phyloP scores from a whole-genome alignment of 2,797 vertebrate genomes.

The Ctenopoma multispine region DNA sequence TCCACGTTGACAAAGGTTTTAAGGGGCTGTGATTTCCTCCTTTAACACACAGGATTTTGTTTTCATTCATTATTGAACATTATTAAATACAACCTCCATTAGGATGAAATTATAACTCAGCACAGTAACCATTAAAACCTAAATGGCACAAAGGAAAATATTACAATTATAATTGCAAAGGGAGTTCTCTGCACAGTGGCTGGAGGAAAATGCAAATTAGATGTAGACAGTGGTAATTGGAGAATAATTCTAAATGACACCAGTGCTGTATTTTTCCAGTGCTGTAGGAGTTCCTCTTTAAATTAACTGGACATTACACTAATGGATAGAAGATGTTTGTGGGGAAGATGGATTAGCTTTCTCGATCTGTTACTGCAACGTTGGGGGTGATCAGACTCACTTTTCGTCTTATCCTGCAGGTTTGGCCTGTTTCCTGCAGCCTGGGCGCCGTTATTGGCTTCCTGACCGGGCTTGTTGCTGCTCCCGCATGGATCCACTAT shows the following conservation, averaged over 20 bases:
- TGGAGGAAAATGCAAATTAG: slow-evolving; percentile 31
- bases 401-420: slow-evolving; percentile 76
- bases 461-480: slow-evolving; percentile 88
- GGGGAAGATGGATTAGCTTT: background rate
- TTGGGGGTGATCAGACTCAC: background rate
- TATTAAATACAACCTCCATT: background rate
- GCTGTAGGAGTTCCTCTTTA: background rate
- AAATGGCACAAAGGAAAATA: slow-evolving; percentile 22
- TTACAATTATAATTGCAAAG: slow-evolving; percentile 35
- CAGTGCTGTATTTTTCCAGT: background rate
- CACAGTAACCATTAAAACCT: slow-evolving; percentile 6
- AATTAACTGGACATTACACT: background rate
- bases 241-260: slow-evolving; percentile 39
- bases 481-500: slow-evolving; percentile 95
- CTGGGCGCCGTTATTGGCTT: slow-evolving; percentile 93
- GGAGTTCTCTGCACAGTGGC: slow-evolving; percentile 20
- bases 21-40: background rate
- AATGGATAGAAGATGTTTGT: background rate
- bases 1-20: background rate
- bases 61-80: slow-evolving; percentile 12
- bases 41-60: background rate
- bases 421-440: slow-evolving; percentile 97
- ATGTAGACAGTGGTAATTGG: slow-evolving; percentile 29
- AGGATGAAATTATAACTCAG: slow-evolving; percentile 2
- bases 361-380: background rate